Evolutionary conservation across 2,113 vertebrate genomes (phyloP).

Genomic region (Trogon surrucura): DNA sequence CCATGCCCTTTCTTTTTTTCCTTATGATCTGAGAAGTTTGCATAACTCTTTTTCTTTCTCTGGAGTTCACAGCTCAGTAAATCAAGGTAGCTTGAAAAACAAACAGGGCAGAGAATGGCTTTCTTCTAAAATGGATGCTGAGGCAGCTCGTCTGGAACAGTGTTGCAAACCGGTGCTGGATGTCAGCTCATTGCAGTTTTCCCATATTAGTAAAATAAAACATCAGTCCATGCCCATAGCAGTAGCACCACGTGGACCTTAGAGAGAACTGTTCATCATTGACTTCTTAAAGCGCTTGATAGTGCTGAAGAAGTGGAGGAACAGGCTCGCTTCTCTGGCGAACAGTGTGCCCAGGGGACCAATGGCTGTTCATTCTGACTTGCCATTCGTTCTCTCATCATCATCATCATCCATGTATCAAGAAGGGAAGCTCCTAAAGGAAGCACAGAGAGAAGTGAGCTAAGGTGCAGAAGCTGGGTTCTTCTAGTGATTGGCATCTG

Average conservation of each 20-base stretch:
- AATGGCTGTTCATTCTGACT: not conserved
- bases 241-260: not conserved
- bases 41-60: not conserved
- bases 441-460: not conserved
- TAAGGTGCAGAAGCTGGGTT: not conserved
- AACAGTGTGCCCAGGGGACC: not conserved
- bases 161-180: not conserved
- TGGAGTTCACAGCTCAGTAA: not conserved
- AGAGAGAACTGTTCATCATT: accelerated
- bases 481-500: not conserved
- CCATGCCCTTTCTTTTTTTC: not conserved
- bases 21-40: not conserved
- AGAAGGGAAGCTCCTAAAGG: not conserved
- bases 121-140: not conserved
- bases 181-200: not conserved
- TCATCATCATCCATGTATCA: not conserved
- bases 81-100: not conserved
- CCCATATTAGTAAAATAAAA: not conserved
- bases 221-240: not conserved
- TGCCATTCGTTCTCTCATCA: not conserved
- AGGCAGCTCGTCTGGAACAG: not conserved
- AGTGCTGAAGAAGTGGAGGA: not conserved
- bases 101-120: not conserved
- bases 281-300: not conserved
- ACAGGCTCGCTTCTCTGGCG: not conserved